Conservation (phyloP, 2,797 vertebrate genomes). For the Pseudochromis fuscus region DNA sequence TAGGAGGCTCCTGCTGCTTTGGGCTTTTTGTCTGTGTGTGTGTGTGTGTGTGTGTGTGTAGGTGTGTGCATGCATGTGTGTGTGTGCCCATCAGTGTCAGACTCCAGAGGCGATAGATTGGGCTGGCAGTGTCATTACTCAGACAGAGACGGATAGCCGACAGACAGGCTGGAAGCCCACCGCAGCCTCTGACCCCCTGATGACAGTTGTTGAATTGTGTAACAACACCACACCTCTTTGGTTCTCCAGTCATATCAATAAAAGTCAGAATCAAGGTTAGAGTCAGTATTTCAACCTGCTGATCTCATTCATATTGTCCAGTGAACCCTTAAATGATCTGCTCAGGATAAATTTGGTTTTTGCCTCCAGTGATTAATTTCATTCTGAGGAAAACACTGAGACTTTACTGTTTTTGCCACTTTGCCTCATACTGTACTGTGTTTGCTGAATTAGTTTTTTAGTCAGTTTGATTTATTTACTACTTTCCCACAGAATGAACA, state of each 20-base stretch:
- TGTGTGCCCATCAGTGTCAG: constrained; percentile 35
- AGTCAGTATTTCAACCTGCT: neutral
- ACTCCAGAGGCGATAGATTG: constrained; percentile 66
- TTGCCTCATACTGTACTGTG: no score
- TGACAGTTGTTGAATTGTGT: constrained; percentile 61
- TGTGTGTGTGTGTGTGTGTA: constrained; percentile 10
- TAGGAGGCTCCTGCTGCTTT: neutral
- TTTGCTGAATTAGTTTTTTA: no score
- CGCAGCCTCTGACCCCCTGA: constrained; percentile 56
- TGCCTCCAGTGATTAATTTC: neutral
- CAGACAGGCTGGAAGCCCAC: constrained; percentile 53
- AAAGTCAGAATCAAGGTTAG: constrained; percentile 27
- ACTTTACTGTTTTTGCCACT: neutral
- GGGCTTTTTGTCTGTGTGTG: constrained; percentile 2
- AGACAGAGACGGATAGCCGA: constrained; percentile 52
- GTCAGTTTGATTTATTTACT: constrained; percentile 3
- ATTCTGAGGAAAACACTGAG: neutral
- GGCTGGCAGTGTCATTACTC: constrained; percentile 68
- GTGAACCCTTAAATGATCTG: constrained; percentile 7
- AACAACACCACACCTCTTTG: constrained; percentile 46
- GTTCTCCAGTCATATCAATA: constrained; percentile 59
- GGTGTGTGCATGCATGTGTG: constrained; percentile 28
- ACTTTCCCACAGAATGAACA: neutral
- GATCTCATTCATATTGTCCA: no score
- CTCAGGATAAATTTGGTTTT: constrained; percentile 15